Evolutionary conservation across 1,140 invertebrate species (phyloP).

Genomic region (Drosophila nikananu): DNA sequence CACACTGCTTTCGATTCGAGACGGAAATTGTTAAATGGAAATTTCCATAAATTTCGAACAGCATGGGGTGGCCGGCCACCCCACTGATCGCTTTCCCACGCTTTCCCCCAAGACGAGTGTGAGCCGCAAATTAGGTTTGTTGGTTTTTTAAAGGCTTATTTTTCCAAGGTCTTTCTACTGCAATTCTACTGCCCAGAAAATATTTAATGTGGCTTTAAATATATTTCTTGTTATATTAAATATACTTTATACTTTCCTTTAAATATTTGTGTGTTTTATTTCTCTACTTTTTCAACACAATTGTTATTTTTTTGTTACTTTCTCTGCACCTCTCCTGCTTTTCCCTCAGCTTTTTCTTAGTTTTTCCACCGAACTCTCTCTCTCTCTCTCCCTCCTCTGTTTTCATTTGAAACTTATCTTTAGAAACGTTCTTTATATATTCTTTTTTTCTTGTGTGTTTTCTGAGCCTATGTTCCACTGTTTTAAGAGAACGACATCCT

Average conservation of each 20-base stretch:
- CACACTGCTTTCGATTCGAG: slow-evolving; percentile 37
- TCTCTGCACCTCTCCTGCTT: neutral
- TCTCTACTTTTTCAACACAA: neutral
- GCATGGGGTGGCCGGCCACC: slow-evolving; percentile 14
- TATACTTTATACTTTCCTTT: neutral
- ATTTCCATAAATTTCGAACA: slow-evolving; percentile 52
- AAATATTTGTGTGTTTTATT: too few species aligned
- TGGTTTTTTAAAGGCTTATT: neutral
- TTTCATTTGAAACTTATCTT: slow-evolving; percentile 3
- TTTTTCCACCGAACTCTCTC: neutral
- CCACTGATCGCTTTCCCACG: slow-evolving; percentile 11
- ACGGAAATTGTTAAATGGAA: slow-evolving; percentile 45
- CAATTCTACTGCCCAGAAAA: too few species aligned
- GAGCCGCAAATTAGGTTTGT: slow-evolving; percentile 20
- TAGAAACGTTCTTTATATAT: neutral
- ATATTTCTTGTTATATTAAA: neutral
- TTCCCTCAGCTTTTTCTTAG: neutral
- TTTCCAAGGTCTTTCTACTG: neutral
- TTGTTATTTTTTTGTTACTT: neutral
- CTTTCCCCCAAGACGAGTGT: neutral
- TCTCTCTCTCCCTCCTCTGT: neutral
- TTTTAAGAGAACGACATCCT: slow-evolving; percentile 27
- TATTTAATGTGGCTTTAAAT: neutral
- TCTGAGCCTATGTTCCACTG: slow-evolving; percentile 19
- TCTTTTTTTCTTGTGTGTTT: neutral